A percentile compares a stretch with the other conserved stretches of the same genome.
Conservation (phyloP, 2,797 vertebrate genomes). For the Eurystomus glaucurus region DNA sequence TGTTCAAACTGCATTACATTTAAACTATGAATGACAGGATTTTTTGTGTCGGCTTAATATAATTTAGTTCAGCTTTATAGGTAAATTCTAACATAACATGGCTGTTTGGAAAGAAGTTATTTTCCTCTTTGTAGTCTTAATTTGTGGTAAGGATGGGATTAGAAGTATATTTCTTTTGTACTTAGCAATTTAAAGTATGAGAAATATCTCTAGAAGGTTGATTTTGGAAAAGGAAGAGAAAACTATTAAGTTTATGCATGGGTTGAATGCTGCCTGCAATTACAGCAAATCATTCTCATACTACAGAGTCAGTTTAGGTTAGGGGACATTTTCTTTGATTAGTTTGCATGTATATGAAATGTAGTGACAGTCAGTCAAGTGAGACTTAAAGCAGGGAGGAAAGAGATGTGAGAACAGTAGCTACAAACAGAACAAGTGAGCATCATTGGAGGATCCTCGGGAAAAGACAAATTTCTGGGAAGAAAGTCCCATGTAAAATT, state of each 20-base stretch:
- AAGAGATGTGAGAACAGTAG: not conserved
- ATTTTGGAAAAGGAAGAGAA: not conserved
- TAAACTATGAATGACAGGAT: not conserved
- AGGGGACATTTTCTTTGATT: constrained; percentile 29
- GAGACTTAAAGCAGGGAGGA: not conserved
- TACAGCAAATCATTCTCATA: not conserved
- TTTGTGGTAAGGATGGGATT: not conserved
- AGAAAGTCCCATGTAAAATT: not conserved
- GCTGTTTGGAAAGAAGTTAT: not conserved
- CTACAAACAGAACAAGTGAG: not conserved
- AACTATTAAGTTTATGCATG: not conserved
- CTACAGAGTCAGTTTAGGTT: not conserved
- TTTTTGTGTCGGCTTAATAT: not conserved
- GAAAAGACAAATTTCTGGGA: not conserved
- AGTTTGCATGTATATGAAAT: not conserved
- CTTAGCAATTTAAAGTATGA: not conserved
- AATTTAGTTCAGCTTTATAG: not conserved
- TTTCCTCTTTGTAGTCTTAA: not conserved
- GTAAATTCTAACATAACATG: not conserved
- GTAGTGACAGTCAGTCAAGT: not conserved
- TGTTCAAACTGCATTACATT: not conserved
- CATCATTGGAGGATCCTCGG: not conserved
- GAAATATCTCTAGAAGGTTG: not conserved
- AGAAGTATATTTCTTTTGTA: not conserved
- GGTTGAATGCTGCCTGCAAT: not conserved